phyloP scores from a whole-genome alignment of 2,113 vertebrate genomes.

The Takifugu flavidus region DNA sequence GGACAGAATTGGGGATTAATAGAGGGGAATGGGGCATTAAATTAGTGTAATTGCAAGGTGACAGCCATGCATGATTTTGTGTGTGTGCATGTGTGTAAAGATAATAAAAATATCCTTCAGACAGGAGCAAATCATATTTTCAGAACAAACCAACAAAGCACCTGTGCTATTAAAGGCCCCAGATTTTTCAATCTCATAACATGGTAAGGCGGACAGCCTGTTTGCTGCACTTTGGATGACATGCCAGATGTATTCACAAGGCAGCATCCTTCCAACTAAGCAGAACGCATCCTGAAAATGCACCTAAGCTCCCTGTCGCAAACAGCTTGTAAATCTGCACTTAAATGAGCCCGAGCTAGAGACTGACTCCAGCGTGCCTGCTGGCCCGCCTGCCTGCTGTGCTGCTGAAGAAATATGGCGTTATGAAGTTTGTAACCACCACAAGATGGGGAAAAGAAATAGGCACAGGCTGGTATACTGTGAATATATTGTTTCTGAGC shows the following conservation, averaged over 20 bases:
- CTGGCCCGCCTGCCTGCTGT: constrained; percentile 42
- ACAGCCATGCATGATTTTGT: constrained; percentile 9
- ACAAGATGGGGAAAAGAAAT: constrained; percentile 6
- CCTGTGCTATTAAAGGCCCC: constrained; percentile 40
- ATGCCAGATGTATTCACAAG: constrained; percentile 52
- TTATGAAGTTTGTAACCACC: constrained; percentile 46
- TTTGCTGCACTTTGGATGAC: constrained; percentile 48
- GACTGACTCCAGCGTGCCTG: constrained; percentile 41
- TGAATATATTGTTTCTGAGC: constrained; percentile 35
- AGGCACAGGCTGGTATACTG: constrained; percentile 32
- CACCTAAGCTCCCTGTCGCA: constrained; percentile 43
- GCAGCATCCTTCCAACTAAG: constrained; percentile 34
- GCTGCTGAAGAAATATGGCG: constrained; percentile 56
- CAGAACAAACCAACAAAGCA: constrained; percentile 44
- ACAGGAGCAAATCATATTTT: constrained; percentile 26
- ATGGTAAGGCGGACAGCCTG: constrained; percentile 46
- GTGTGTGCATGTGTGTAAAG: constrained; percentile 15
- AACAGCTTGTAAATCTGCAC: constrained; percentile 65
- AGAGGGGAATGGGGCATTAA: constrained; percentile 71
- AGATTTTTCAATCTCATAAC: constrained; percentile 53
- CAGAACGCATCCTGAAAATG: constrained; percentile 39
- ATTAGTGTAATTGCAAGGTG: constrained; percentile 62
- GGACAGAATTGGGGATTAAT: constrained; percentile 67
- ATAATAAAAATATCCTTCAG: constrained; percentile 31
- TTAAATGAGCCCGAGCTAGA: constrained; percentile 60